phyloP scores from a whole-genome alignment of 1,140 invertebrate species.

The Hyles euphorbiae region DNA sequence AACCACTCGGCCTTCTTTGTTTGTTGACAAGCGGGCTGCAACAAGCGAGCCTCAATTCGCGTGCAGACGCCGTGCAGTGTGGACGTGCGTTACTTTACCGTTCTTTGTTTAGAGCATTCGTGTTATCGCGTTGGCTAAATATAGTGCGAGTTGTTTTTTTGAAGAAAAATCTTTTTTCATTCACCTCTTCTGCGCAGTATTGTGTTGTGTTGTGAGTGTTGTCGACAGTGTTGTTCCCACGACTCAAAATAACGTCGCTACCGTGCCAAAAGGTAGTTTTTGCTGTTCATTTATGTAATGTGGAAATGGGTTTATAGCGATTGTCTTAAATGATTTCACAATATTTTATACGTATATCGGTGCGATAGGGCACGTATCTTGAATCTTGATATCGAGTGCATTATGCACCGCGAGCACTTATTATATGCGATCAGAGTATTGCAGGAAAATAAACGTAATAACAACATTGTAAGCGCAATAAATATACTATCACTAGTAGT shows the following conservation, averaged over 20 bases:
- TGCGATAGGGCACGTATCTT: no score
- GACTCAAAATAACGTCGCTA: constrained; percentile 43
- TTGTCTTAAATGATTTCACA: no score
- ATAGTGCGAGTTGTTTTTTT: constrained; percentile 41
- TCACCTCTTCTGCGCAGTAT: constrained; percentile 35
- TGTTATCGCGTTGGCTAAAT: constrained; percentile 43
- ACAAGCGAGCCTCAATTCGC: constrained; percentile 39
- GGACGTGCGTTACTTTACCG: constrained; percentile 29
- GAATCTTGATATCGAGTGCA: no score
- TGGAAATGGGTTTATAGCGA: no score
- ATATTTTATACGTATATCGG: no score
- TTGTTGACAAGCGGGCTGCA: constrained; percentile 66
- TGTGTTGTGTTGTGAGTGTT: constrained; percentile 33
- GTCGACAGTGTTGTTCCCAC: constrained; percentile 33
- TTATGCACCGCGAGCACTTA: no score
- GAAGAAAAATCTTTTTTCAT: constrained; percentile 25
- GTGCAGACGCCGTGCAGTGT: constrained; percentile 33
- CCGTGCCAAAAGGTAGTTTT: constrained; percentile 50
- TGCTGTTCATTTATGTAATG: constrained; percentile 23
- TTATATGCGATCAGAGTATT: no score
- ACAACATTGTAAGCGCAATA: no score
- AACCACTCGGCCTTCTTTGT: constrained; percentile 58
- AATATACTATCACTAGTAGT: no score
- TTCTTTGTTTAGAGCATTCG: constrained; percentile 30
- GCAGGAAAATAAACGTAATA: no score